Conservation (phyloP, 1,140 invertebrate species). For the Bombus cullumanus region DNA sequence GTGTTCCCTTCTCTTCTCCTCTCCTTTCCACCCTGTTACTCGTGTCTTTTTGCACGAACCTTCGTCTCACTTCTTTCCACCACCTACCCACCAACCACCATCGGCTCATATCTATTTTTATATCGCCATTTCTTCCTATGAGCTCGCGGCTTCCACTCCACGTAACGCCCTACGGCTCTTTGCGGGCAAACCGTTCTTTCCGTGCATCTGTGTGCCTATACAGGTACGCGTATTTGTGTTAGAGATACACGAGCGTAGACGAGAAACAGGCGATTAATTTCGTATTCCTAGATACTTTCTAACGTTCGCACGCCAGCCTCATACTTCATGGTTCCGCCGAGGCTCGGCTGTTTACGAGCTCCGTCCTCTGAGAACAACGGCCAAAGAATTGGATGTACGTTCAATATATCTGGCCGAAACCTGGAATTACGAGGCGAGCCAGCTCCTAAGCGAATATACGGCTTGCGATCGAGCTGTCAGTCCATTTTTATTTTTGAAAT, state of each 20-base stretch:
- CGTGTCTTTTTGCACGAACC: constrained; percentile 53
- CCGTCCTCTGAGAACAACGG: constrained; percentile 54
- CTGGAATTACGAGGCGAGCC: constrained; percentile 42
- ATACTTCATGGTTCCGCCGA: constrained; percentile 64
- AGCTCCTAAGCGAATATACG: neutral
- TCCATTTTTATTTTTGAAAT: neutral
- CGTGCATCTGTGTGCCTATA: neutral
- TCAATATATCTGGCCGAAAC: constrained; percentile 52
- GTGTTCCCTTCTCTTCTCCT: constrained; percentile 44
- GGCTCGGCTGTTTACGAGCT: constrained; percentile 63
- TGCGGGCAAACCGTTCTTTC: neutral
- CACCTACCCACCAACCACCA: constrained; percentile 39
- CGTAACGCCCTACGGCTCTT: constrained; percentile 52
- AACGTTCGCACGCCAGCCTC: constrained; percentile 69
- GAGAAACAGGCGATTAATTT: constrained; percentile 73
- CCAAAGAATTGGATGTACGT: constrained; percentile 56
- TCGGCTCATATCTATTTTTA: constrained; percentile 73
- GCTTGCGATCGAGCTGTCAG: neutral
- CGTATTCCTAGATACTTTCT: constrained; percentile 77
- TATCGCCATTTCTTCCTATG: constrained; percentile 69
- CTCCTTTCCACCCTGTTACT: constrained; percentile 41
- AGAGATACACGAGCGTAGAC: constrained; percentile 1
- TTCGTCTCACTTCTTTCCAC: constrained; percentile 59
- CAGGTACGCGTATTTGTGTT: too few relatives aligned
- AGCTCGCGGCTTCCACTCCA: constrained; percentile 51